Base-by-base conservation (phyloP, 2,113 vertebrate genomes). In the Stigmatopora nigra region DNA sequence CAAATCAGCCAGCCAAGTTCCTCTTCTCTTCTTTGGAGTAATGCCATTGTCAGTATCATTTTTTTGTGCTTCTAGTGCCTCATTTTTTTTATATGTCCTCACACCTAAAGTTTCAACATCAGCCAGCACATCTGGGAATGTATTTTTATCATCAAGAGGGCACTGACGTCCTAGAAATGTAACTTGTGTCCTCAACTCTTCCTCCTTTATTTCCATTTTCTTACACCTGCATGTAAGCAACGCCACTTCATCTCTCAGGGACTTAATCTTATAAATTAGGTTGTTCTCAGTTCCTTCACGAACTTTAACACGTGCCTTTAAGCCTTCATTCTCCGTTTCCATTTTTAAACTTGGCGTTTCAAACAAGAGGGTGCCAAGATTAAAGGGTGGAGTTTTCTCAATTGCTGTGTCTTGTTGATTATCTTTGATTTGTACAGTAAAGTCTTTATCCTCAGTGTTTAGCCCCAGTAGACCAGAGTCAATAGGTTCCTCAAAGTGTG, bases 71-170 rank as follows among this genome's bases (percentile, higher is more conserved):
- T 13, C n/a, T n/a, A n/a, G n/a, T n/a, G n/a, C n/a, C n/a, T n/a
- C 53, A 56, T 56, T 31, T 31, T 56, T 22, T 56, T 56, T 31
- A 22, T 56, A 22, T 7, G 7, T 56, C 14, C 53, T 25, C 31
- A 56, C 53, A 8, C 22, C 15, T 4, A 31, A 19, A 2, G 14
- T 31, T 56, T 56, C 53, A 56, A 35, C 53, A 31, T 56, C 53
- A 56, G 53, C 22, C 22, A 56, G 22, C 53, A 56, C 53, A 56
- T 56, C 53, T 15, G 53, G 53, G 22, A 56, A 56, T 56, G 53
- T 56, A 31, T 55, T 55, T 13, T 55, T 55, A 25, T 55, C 52
- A 55, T 55, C 52, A 25, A 55, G 52, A 25, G 20, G 13, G 52
- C 20, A 55, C 52, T 55, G 17, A n/a, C 17, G 57, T 59, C 9